phyloP scores from a whole-genome alignment of 2,888 invertebrate genomes.

The Desoria tigrina region DNA sequence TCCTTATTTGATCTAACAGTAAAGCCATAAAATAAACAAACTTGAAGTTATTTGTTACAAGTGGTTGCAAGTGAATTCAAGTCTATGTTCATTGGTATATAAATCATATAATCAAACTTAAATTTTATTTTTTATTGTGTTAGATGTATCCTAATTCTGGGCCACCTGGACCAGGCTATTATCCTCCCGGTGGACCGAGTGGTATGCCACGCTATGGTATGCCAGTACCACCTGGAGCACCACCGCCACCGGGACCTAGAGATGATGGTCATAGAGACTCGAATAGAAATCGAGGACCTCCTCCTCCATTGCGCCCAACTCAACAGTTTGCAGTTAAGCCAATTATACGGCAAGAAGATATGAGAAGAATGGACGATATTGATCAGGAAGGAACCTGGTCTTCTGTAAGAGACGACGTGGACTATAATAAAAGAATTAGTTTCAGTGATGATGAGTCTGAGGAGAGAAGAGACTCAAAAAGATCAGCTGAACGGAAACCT shows the following conservation, averaged over 20 bases:
- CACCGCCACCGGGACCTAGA: slow-evolving; percentile 38
- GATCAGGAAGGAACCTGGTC: slow-evolving; percentile 52
- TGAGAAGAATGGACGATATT: slow-evolving; percentile 52
- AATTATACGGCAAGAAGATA: slow-evolving; percentile 50
- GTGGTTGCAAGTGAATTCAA: no score
- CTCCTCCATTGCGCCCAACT: slow-evolving; percentile 35
- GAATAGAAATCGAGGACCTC: slow-evolving; percentile 15
- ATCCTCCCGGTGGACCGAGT: slow-evolving; percentile 39
- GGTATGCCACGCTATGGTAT: slow-evolving; percentile 48
- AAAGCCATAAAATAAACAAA: not conserved
- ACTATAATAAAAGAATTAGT: slow-evolving; percentile 52
- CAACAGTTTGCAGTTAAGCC: slow-evolving; percentile 49
- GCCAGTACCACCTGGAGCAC: slow-evolving; percentile 50
- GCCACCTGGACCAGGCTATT: slow-evolving; percentile 42
- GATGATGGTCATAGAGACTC: slow-evolving; percentile 31
- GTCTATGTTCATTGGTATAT: slow-evolving; percentile 7
- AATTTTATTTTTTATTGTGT: not conserved
- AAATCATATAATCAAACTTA: no score
- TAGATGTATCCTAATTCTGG: slow-evolving; percentile 46
- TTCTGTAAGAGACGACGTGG: slow-evolving; percentile 50
- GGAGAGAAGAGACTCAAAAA: slow-evolving; percentile 24
- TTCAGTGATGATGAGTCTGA: slow-evolving; percentile 52
- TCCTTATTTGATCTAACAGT: not conserved
- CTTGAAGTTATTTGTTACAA: not conserved
- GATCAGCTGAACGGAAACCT: slow-evolving; percentile 28